Evolutionary conservation across 1,140 invertebrate species (phyloP).

Genomic region (Mesaphorura yosii): DNA sequence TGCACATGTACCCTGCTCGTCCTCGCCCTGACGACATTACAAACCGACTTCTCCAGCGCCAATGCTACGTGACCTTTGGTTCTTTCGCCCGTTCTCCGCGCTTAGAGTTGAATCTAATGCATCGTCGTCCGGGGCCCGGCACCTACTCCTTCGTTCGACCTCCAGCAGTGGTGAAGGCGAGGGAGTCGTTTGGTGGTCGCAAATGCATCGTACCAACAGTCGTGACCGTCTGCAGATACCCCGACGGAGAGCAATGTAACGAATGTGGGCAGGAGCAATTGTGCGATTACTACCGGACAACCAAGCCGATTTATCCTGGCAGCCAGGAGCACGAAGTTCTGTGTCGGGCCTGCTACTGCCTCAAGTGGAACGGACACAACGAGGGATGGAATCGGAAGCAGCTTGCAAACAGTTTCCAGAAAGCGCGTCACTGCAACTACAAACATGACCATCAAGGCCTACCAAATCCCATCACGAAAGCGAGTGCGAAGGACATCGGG

Average conservation of each 20-base stretch:
- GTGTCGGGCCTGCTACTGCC: slow-evolving; percentile 18
- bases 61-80: slow-evolving; percentile 6
- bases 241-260: slow-evolving; percentile 7
- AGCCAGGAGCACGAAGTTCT: neutral
- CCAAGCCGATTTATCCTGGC: neutral
- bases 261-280: slow-evolving; percentile 10
- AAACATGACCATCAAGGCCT: slow-evolving; percentile 13
- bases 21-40: neutral
- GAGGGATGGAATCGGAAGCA: slow-evolving; percentile 1
- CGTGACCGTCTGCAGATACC: slow-evolving; percentile 2
- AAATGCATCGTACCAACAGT: slow-evolving; percentile 1
- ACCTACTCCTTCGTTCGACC: neutral
- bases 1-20: neutral
- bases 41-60: neutral
- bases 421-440: slow-evolving; percentile 14
- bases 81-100: neutral
- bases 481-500: slow-evolving; percentile 1
- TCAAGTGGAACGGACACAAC: slow-evolving; percentile 11
- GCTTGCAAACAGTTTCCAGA: slow-evolving; percentile 1
- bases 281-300: slow-evolving; percentile 15
- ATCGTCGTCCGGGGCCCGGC: slow-evolving; percentile 6
- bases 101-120: slow-evolving; percentile 4
- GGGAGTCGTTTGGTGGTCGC: slow-evolving; percentile 2
- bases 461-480: slow-evolving; percentile 6
- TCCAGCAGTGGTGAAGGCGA: neutral